Evolutionary conservation across 2,797 vertebrate species (phyloP), one percentile per base, ranked within the genome.

Genomic region (Catostomus latipinnis): DNA sequence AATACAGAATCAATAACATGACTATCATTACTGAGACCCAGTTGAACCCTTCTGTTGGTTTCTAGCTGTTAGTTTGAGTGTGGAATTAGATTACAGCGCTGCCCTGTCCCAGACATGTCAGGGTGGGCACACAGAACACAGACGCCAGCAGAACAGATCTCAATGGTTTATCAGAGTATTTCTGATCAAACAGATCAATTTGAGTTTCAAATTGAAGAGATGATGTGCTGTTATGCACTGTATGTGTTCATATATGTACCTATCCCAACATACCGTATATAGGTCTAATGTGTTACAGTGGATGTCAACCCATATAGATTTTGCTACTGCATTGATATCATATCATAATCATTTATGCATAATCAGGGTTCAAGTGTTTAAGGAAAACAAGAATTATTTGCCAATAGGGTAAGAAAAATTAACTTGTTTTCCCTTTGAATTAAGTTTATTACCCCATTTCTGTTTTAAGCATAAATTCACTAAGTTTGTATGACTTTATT

Each of bases 21-120:
- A 52, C 50, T 57, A 61, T 61, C 16, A 34, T 62, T 4, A 13
- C 22, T 60, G 11, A 53, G 60, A 16, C 61, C 18, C 18, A 43
- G 13, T 11, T 63, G n/a, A 46, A 76, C 46, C 48, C 16, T 70
- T 54, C 56, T 62, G 48, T 53, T 71, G 56, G 46, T 72, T 84
- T 73, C 67, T 22, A 43, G 34, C 58, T 46, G 43, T 54, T 48
- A 56, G 50, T 60, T 53, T 70, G 76, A 69, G 77, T 54, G 70
- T 60, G 57, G 63, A 50, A 71, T 83, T 52, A 46, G 54, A 61
- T 85, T 83, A 70, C 84, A 67, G 56, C 72, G 22, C 74, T 22
- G 68, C 45, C 78, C 67, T 45, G 6, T 74, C 52, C 73, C 73
- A 81, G 80, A 71, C 67, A 58, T 45, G 57, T 48, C 22, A 62